A percentile compares a stretch with the other conserved stretches of the same genome.
These are phyloP conservation scores for Nephila pilipes DNA, from an alignment of 1,140 invertebrate species.

Conservation along the genomic window DNA sequence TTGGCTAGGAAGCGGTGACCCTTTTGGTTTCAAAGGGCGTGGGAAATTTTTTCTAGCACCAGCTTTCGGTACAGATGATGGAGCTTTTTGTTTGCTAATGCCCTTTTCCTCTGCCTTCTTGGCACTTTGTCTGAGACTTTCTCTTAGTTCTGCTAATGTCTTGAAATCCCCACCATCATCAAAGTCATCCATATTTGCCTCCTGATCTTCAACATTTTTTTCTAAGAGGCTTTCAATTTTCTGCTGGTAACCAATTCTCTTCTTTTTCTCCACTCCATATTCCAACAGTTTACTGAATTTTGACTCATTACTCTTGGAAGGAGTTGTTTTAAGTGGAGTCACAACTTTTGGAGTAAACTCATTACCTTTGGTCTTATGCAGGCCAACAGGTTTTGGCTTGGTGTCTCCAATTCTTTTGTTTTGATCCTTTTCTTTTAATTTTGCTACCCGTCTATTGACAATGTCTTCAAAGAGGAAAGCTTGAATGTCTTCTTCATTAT, in stretches of 20 bases:
- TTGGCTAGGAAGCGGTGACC: not conserved
- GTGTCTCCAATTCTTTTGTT: not conserved
- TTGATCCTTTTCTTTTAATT: slow-evolving; percentile 36
- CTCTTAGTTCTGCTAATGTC: slow-evolving; percentile 62
- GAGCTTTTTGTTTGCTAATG: not conserved
- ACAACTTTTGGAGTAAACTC: slow-evolving; percentile 42
- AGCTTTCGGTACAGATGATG: slow-evolving; percentile 23
- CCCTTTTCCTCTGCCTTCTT: slow-evolving; percentile 51
- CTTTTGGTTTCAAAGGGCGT: slow-evolving; percentile 34
- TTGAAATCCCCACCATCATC: slow-evolving; percentile 53
- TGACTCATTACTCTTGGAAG: not conserved
- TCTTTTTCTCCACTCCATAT: not conserved
- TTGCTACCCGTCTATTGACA: slow-evolving; percentile 10
- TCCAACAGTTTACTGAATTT: not conserved
- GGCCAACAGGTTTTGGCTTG: not conserved
- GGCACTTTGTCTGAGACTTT: slow-evolving; percentile 51
- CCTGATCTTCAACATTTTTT: not conserved
- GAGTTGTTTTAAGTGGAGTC: not conserved
- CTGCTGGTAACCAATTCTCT: slow-evolving; percentile 42
- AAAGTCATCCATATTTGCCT: not conserved
- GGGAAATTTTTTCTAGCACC: slow-evolving; percentile 65
- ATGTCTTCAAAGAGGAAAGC: slow-evolving; percentile 55
- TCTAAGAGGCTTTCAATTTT: slow-evolving; percentile 51
- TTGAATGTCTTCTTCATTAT: slow-evolving; percentile 51
- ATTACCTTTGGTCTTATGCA: slow-evolving; percentile 3